Conservation (phyloP, 2,797 vertebrate genomes). For the Alcedo quadribrachys region DNA sequence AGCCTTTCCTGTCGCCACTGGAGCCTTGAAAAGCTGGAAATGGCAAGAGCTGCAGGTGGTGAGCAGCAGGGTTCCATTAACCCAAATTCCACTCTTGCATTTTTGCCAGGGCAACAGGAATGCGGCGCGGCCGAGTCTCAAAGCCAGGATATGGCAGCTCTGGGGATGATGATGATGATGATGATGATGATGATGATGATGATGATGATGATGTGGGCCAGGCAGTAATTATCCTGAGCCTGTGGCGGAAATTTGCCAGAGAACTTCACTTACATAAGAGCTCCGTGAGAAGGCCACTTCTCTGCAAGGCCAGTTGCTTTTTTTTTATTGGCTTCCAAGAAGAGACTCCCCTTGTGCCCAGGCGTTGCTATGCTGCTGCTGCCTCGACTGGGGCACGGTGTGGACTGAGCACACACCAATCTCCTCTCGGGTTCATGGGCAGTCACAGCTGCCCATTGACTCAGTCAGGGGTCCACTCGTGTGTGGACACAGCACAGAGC, state of each 20-base stretch:
- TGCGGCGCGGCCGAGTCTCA: background rate
- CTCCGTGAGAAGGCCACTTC: background rate
- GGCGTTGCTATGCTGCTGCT: background rate
- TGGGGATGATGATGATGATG: background rate
- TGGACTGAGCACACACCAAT: background rate
- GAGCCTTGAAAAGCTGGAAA: conserved; percentile 46
- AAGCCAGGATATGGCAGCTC: background rate
- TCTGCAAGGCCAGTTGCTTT: background rate
- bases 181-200: background rate
- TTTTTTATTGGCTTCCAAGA: background rate
- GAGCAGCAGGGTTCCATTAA: conserved; percentile 44
- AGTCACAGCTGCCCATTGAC: background rate
- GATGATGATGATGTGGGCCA: background rate
- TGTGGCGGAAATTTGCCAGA: background rate
- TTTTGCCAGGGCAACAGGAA: conserved; percentile 6
- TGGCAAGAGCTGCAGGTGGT: conserved; percentile 35
- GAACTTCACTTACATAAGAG: conserved; percentile 24
- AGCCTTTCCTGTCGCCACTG: conserved; percentile 13
- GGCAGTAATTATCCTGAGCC: background rate
- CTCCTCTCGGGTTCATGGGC: background rate
- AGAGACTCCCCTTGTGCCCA: background rate
- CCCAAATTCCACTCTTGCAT: conserved; percentile 21
- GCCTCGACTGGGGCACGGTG: background rate
- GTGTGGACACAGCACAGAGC: background rate
- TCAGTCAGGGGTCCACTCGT: background rate